Percentiles rank a stretch among this genome's conserved stretches.
Conservation (phyloP, 2,797 vertebrate genomes). For the Danio jaintianensis region DNA sequence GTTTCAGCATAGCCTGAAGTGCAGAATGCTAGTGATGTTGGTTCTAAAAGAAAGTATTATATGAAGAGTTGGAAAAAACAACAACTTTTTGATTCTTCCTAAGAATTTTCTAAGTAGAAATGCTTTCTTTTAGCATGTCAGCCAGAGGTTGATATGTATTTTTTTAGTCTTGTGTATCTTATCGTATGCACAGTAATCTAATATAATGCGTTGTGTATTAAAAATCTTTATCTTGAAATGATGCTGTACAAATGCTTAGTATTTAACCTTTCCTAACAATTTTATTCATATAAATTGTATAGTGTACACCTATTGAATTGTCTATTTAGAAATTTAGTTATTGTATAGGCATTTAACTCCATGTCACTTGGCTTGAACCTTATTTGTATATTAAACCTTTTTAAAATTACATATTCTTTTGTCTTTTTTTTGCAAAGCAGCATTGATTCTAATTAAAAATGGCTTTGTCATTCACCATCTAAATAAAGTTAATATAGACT, state of each 20-base stretch:
- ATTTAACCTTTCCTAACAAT: neutral
- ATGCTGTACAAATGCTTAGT: neutral
- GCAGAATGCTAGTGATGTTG: neutral
- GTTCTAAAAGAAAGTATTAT: conserved; percentile 22
- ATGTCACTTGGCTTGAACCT: neutral
- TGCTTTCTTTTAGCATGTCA: neutral
- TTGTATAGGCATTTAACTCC: neutral
- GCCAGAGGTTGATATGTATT: neutral
- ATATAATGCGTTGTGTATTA: neutral
- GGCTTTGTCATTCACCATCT: neutral
- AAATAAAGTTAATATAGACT: no score
- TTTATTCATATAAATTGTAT: neutral
- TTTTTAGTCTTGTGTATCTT: neutral
- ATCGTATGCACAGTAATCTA: neutral
- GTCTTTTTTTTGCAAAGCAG: neutral
- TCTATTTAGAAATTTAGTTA: neutral
- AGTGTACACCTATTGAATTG: neutral
- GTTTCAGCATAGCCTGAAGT: conserved; percentile 25
- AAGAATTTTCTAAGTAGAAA: neutral
- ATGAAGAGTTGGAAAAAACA: neutral
- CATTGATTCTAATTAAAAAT: neutral
- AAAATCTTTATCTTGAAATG: neutral
- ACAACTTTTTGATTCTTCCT: neutral
- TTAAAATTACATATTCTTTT: neutral
- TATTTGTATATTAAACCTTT: conserved; percentile 18